Conservation (phyloP, 1,140 invertebrate genomes). For the Heliconius himera region DNA sequence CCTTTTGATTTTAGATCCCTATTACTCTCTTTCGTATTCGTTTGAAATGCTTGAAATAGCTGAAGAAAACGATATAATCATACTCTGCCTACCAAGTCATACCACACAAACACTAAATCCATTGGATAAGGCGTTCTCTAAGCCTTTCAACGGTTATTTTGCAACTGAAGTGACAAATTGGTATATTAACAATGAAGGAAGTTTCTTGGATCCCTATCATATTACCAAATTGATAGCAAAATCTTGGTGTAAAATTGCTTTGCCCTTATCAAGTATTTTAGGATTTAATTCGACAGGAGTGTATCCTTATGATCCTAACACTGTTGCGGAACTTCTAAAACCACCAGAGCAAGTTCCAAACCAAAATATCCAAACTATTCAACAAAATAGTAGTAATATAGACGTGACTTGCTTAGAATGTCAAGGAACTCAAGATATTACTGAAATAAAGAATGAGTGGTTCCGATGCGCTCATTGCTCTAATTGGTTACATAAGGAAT, state of each 20-base stretch:
- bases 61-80: conserved; percentile 56
- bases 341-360: neutral
- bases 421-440: neutral
- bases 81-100: conserved; percentile 65
- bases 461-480: conserved; percentile 8
- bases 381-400: neutral
- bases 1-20: conserved; percentile 61
- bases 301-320: neutral
- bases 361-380: neutral
- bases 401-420: neutral
- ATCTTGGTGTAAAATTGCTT: neutral
- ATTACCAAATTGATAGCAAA: neutral
- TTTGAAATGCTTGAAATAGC: conserved; percentile 57
- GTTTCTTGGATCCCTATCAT: neutral
- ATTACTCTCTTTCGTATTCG: conserved; percentile 56
- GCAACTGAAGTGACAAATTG: neutral
- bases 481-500: neutral
- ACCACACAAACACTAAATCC: conserved; percentile 52
- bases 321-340: neutral
- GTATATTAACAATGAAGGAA: neutral
- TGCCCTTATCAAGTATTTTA: neutral
- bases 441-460: neutral
- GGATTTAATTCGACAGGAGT: neutral
- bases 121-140: conserved; percentile 58
- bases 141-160: conserved; percentile 45